phyloP scores from a whole-genome alignment of 2,888 invertebrate genomes.

The Cremastobaeus sp. region DNA sequence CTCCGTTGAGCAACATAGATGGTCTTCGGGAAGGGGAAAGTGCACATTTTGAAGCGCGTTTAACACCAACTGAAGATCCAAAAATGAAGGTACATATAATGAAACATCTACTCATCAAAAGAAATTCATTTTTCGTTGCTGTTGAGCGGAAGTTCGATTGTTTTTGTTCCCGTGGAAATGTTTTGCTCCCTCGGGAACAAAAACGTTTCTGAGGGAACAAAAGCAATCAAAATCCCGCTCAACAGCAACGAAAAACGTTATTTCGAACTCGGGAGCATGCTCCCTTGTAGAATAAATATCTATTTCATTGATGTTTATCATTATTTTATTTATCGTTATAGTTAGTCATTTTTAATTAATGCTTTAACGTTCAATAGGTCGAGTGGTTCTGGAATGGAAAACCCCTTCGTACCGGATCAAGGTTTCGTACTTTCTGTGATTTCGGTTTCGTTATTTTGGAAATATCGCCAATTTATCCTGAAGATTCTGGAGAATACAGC shows the following conservation, averaged over 20 bases:
- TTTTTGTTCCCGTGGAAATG: too few relatives aligned
- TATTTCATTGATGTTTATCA: too few relatives aligned
- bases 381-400: slow-evolving; percentile 98
- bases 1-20: slow-evolving; percentile 91
- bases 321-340: slow-evolving; percentile 11
- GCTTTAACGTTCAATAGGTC: slow-evolving; percentile 82
- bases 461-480: slow-evolving; percentile 97
- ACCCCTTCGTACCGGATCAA: slow-evolving; percentile 91
- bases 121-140: too few relatives aligned
- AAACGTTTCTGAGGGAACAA: too few relatives aligned
- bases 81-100: slow-evolving; percentile 84
- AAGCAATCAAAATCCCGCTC: too few relatives aligned
- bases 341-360: slow-evolving; percentile 2
- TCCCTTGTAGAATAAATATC: too few relatives aligned
- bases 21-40: slow-evolving; percentile 94
- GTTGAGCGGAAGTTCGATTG: too few relatives aligned
- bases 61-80: slow-evolving; percentile 94
- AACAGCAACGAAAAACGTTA: too few relatives aligned
- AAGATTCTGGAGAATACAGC: slow-evolving; percentile 95
- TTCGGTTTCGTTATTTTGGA: slow-evolving; percentile 98
- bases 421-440: slow-evolving; percentile 97
- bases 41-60: slow-evolving; percentile 92
- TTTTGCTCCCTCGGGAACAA: too few relatives aligned
- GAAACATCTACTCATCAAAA: too few relatives aligned
- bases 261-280: too few relatives aligned